Evolutionary conservation across 2,888 invertebrate genomes (phyloP).

Genomic region (Drosophila cracens): DNA sequence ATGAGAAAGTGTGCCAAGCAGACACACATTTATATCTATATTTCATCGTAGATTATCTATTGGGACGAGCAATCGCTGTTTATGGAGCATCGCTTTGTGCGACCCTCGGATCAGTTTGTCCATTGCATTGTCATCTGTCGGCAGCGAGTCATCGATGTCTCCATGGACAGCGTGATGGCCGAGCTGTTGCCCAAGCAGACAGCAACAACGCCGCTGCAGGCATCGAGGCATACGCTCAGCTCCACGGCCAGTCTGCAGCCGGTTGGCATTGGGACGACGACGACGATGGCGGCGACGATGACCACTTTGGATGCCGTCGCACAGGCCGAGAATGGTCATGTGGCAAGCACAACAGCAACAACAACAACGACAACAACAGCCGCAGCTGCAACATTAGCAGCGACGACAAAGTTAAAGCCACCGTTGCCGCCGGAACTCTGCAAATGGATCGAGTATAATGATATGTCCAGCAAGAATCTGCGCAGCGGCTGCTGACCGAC

Average conservation of each 20-base stretch:
- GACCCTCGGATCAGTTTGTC: constrained; percentile 90
- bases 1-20: neutral
- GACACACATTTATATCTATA: neutral
- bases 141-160: constrained; percentile 86
- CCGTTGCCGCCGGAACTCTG: constrained; percentile 88
- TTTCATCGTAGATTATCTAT: constrained; percentile 89
- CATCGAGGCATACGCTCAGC: constrained; percentile 70
- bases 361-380: constrained; percentile 18
- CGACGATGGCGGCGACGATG: constrained; percentile 10
- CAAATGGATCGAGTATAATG: constrained; percentile 90
- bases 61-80: constrained; percentile 94
- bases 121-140: constrained; percentile 86
- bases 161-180: constrained; percentile 86
- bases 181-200: constrained; percentile 80
- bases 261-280: constrained; percentile 34
- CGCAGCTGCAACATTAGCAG: neutral
- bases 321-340: constrained; percentile 80
- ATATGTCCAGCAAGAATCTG: constrained; percentile 89
- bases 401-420: constrained; percentile 85
- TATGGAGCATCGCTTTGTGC: constrained; percentile 93
- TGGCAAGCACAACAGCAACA: constrained; percentile 13
- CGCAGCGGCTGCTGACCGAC: constrained; percentile 84
- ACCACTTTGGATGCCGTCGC: constrained; percentile 24
- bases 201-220: constrained; percentile 64
- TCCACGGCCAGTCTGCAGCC: constrained; percentile 73